Conservation (phyloP, 2,113 vertebrate species). For the Motacilla tschutschensis region DNA sequence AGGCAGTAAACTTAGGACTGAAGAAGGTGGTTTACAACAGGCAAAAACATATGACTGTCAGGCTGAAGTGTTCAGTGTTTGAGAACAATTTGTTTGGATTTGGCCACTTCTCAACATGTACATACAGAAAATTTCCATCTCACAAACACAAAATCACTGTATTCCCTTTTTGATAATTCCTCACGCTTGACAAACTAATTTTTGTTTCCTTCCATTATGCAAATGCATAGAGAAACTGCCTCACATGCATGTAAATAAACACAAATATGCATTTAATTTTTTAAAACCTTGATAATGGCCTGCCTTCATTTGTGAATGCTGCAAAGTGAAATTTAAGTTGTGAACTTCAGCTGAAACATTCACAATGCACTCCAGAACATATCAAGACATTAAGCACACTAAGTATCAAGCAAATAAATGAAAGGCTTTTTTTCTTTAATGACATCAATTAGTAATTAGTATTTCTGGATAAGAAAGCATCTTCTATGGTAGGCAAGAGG, state of each 20-base stretch:
- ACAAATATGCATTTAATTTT: neutral
- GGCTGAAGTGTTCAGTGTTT: neutral
- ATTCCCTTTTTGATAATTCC: neutral
- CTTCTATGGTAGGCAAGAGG: neutral
- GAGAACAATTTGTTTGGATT: neutral
- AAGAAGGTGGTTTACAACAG: neutral
- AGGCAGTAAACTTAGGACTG: neutral
- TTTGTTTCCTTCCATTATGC: neutral
- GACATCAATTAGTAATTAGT: neutral
- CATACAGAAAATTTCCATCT: neutral
- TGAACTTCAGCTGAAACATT: neutral
- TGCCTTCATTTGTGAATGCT: neutral
- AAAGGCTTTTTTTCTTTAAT: neutral
- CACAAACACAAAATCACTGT: neutral
- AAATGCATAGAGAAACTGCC: neutral
- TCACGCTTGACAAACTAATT: neutral
- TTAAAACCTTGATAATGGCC: neutral
- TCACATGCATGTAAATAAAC: neutral
- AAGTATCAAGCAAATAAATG: neutral
- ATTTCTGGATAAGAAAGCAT: neutral
- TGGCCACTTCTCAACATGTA: neutral
- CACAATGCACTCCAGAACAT: neutral
- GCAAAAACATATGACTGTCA: neutral
- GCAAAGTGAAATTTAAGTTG: neutral
- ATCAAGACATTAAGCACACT: neutral